Conservation (phyloP, 2,113 vertebrate genomes). For the Sceloporus undulatus region DNA sequence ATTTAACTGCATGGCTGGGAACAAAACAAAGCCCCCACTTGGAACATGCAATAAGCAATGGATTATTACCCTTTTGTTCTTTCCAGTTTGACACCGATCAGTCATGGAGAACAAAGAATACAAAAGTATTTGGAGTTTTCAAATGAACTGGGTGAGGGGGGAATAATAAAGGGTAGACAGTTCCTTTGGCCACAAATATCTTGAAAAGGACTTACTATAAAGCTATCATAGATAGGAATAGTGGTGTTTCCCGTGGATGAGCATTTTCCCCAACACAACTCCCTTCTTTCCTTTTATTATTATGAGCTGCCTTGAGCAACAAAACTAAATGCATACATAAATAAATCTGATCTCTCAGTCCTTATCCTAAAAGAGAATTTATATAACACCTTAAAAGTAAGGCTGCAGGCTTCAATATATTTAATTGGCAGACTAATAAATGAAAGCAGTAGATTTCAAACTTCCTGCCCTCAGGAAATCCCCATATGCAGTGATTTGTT, state of each 20-base stretch:
- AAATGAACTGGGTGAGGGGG: neutral
- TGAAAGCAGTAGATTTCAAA: neutral
- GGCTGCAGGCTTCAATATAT: neutral
- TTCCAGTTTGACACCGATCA: neutral
- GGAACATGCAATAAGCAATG: neutral
- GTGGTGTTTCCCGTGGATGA: neutral
- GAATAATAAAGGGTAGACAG: neutral
- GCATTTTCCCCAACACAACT: neutral
- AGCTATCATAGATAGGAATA: neutral
- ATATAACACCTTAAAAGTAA: neutral
- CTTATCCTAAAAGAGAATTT: conserved; percentile 13
- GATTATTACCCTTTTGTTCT: neutral
- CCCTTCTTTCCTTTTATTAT: neutral
- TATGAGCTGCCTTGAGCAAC: conserved; percentile 1
- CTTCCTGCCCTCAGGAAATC: neutral
- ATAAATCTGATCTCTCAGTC: neutral
- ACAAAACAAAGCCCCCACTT: neutral
- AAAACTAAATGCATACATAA: neutral
- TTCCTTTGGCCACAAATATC: neutral
- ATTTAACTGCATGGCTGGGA: conserved; percentile 13
- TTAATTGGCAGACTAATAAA: conserved; percentile 1
- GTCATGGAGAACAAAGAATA: neutral
- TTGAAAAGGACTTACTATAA: neutral
- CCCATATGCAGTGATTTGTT: neutral
- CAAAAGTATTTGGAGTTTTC: neutral